Base-by-base conservation (phyloP, 2,888 invertebrate genomes). In the Oscheius sp. region DNA sequence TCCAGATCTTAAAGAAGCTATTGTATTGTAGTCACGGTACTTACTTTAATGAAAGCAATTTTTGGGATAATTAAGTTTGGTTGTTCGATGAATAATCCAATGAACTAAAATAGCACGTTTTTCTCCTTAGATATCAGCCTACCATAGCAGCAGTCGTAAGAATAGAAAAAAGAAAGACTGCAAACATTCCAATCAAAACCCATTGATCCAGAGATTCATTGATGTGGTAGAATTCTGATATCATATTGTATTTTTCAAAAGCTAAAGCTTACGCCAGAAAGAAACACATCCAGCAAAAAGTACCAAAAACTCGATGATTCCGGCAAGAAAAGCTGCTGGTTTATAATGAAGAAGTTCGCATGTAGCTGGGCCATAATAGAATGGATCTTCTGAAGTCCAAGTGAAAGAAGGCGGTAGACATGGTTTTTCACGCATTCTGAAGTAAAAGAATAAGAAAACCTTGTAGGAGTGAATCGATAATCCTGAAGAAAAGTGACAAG, bases 261-360 rank as follows among this genome's bases (percentile, higher is more conserved):
- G 33, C 5, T 12, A 20, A 65, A 34, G 37, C 72, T 61, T n/a
- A 78, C 78, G 66, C 58, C 72, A 73, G 52, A 78, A 78, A 17
- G 69, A 71, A 33, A 71, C 25, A 20, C 69, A 66, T 50, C 74
- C 78, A 27, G 71, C 65, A 15, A 68, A 65, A 42, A 78, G 61
- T 5, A 71, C 50, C 29, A 70, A 17, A 42, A 78, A 72, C 31
- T 78, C 78, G 25, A 78, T 39, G 20, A 70, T 66, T 1, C 72
- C 73, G 0, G 72, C 65, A 10, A 78, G 37, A 53, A 70, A 73
- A 10, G 78, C 71, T 8, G 78, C 75, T 1, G 75, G 69, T 12
- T 81, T 80, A 65, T 84, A 86, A 57, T 86, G 85, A 58, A 86
- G 61, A 2, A 81, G 71, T 39, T 82, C 75, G 65, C 83, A 85